Conservation (phyloP, 2,113 vertebrate species). For the Campylomormyrus tamandua region DNA sequence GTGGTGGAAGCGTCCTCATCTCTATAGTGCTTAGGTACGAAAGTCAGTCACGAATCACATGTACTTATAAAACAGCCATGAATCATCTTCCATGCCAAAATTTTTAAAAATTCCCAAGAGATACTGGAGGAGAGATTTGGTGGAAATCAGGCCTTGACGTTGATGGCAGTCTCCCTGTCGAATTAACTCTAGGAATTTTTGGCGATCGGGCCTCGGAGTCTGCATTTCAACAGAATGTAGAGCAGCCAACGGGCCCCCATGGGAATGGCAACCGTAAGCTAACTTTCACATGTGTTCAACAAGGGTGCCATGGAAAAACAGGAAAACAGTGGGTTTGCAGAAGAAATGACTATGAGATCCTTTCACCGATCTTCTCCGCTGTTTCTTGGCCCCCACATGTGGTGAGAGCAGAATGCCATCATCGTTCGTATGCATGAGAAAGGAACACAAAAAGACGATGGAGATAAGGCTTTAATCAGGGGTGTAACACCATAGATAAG, state of each 20-base stretch:
- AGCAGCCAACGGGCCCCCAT: constrained; percentile 51
- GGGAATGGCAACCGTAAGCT: constrained; percentile 60
- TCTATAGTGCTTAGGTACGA: constrained; percentile 45
- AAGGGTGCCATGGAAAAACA: not conserved
- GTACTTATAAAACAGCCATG: constrained; percentile 23
- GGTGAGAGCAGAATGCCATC: not conserved
- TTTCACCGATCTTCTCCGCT: not conserved
- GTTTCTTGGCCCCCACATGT: not conserved
- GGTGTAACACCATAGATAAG: not conserved
- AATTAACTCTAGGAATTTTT: constrained; percentile 49
- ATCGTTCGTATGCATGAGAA: not conserved
- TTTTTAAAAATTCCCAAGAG: constrained; percentile 28
- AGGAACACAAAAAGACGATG: not conserved
- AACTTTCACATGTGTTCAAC: constrained; percentile 62
- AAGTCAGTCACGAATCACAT: constrained; percentile 46
- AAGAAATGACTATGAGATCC: not conserved
- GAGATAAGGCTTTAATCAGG: not conserved
- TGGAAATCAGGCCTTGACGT: not conserved
- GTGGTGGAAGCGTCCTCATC: constrained; percentile 36
- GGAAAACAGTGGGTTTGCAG: not conserved
- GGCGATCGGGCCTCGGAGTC: constrained; percentile 53
- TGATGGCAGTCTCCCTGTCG: not conserved
- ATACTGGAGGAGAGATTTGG: constrained; percentile 44
- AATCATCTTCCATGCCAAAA: constrained; percentile 41
- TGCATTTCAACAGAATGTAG: constrained; percentile 64